Evolutionary conservation across 2,888 invertebrate genomes (phyloP).

Genomic region (Spodoptera picta): DNA sequence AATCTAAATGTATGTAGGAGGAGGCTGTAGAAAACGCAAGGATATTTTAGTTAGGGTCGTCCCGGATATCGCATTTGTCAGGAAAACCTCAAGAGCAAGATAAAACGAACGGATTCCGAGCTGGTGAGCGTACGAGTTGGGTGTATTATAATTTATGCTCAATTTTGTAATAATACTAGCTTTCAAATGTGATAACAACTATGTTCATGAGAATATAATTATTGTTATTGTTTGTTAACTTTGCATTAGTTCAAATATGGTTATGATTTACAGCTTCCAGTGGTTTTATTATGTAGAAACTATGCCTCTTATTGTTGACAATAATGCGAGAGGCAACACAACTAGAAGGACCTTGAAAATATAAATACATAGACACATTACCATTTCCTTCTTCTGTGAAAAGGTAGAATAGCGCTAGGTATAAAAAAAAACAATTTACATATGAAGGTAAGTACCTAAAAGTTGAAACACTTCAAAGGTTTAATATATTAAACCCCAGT

Average conservation of each 20-base stretch:
- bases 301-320: too few species aligned
- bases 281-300: too few species aligned
- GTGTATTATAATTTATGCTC: slow-evolving; percentile 57
- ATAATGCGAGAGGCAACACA: too few species aligned
- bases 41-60: slow-evolving; percentile 61
- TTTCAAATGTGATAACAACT: slow-evolving; percentile 28
- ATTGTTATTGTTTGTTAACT: too few species aligned
- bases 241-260: too few species aligned
- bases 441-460: too few species aligned
- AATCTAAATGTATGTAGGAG: slow-evolving; percentile 55
- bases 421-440: too few species aligned
- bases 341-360: too few species aligned
- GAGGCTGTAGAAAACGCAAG: slow-evolving; percentile 61
- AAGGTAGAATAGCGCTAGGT: too few species aligned
- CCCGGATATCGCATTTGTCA: slow-evolving; percentile 70
- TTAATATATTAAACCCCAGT: neutral
- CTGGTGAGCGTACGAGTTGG: slow-evolving; percentile 58
- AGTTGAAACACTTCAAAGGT: neutral
- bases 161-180: slow-evolving; percentile 54
- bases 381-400: too few species aligned
- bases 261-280: too few species aligned
- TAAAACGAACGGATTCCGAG: slow-evolving; percentile 68
- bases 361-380: too few species aligned
- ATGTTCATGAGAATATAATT: slow-evolving; percentile 27
- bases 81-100: slow-evolving; percentile 72